A percentile compares a stretch with the other conserved stretches of the same genome.
phyloP scores from a whole-genome alignment of 2,888 invertebrate genomes.

The Andrena fulva region DNA sequence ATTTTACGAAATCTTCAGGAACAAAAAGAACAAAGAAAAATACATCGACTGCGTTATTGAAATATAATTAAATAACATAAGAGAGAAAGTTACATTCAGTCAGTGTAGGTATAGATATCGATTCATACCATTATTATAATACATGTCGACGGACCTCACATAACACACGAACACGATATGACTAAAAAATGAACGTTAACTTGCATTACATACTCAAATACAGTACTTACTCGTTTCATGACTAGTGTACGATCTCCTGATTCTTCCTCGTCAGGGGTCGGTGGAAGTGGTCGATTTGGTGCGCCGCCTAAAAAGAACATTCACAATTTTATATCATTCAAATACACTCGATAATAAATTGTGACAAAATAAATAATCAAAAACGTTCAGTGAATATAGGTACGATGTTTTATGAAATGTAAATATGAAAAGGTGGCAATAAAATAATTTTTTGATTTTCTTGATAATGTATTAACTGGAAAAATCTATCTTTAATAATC shows the following conservation, averaged over 20 bases:
- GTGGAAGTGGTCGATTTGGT: constrained; percentile 96
- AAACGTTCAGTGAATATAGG: background rate
- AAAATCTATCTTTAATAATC: too few relatives aligned
- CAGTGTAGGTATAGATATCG: constrained; percentile 53
- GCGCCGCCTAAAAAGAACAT: constrained; percentile 87
- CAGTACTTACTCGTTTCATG: constrained; percentile 93
- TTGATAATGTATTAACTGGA: too few relatives aligned
- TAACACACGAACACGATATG: constrained; percentile 55
- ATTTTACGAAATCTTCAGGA: background rate
- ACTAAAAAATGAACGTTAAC: constrained; percentile 69
- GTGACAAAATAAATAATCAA: background rate
- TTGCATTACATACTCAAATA: constrained; percentile 68
- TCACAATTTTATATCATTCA: background rate
- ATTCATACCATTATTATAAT: constrained; percentile 56
- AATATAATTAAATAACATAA: constrained; percentile 60
- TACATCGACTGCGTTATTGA: constrained; percentile 66
- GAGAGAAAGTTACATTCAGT: constrained; percentile 62
- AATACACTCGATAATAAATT: constrained; percentile 3
- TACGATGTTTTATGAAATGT: too few relatives aligned
- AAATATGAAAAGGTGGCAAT: too few relatives aligned
- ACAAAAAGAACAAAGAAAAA: constrained; percentile 34
- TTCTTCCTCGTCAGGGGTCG: constrained; percentile 97
- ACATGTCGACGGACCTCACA: constrained; percentile 55
- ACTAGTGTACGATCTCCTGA: constrained; percentile 95
- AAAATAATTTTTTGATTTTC: too few relatives aligned